Conservation (phyloP, 2,888 invertebrate species). For the Meandrusa payeni region DNA sequence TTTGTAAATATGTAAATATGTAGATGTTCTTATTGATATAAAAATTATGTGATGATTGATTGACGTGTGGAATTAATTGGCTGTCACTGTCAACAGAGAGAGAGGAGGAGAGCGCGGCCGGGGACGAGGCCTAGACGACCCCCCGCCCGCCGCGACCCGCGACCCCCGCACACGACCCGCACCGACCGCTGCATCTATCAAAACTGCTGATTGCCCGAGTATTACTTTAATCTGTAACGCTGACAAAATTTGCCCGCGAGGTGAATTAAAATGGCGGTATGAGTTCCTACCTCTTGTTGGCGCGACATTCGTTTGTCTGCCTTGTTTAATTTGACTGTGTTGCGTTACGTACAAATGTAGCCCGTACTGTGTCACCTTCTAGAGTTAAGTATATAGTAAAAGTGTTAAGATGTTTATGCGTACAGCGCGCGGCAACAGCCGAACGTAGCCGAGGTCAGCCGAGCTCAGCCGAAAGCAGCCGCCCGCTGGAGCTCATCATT, state of each 20-base stretch:
- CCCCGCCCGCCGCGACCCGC: slow-evolving; percentile 49
- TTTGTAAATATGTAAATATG: too few relatives aligned
- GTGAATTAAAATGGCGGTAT: slow-evolving; percentile 42
- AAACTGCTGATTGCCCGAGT: slow-evolving; percentile 37
- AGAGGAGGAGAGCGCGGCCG: slow-evolving; percentile 45
- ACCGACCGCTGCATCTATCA: slow-evolving; percentile 44
- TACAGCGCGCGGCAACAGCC: too few relatives aligned
- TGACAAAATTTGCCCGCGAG: slow-evolving; percentile 43
- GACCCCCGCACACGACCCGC: slow-evolving; percentile 44
- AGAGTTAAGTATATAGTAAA: slow-evolving; percentile 35
- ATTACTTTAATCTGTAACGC: slow-evolving; percentile 24
- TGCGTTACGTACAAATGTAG: slow-evolving; percentile 57
- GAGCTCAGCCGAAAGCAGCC: too few relatives aligned
- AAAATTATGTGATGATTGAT: too few relatives aligned
- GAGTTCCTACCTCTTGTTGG: slow-evolving; percentile 43
- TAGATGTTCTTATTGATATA: too few relatives aligned
- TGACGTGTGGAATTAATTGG: neutral
- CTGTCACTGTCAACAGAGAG: slow-evolving; percentile 43
- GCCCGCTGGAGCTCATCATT: slow-evolving; percentile 47
- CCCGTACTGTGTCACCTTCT: slow-evolving; percentile 66
- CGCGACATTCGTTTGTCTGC: slow-evolving; percentile 48
- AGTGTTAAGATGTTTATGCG: slow-evolving; percentile 28
- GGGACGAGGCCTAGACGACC: slow-evolving; percentile 67
- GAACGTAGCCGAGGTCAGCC: too few relatives aligned
- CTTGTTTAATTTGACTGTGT: neutral